Conservation (phyloP, 2,797 vertebrate species). For the Micrastur ruficollis region DNA sequence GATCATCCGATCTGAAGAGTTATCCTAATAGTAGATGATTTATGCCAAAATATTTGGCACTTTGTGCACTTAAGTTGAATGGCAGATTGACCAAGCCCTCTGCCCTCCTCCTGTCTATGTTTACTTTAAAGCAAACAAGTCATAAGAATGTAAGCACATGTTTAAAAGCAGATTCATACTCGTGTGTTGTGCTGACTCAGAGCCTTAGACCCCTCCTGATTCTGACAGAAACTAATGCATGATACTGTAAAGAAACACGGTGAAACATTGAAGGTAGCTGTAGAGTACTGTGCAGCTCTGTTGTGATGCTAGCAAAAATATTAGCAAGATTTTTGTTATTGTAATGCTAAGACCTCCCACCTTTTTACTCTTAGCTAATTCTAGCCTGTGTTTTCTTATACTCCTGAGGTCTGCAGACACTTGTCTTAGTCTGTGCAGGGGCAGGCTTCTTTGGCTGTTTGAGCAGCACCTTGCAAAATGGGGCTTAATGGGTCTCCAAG, state of each 20-base stretch:
- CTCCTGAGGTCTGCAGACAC: background rate
- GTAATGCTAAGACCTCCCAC: background rate
- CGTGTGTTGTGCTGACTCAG: background rate
- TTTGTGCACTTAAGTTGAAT: background rate
- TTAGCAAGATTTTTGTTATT: background rate
- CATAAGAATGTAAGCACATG: background rate
- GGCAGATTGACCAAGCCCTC: background rate
- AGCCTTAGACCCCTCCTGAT: background rate
- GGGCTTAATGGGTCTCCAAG: background rate
- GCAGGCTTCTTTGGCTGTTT: background rate
- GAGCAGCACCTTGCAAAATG: background rate
- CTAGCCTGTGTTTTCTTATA: background rate
- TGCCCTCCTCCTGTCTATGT: background rate
- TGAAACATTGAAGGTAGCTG: background rate
- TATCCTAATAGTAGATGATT: background rate
- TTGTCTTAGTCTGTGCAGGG: background rate
- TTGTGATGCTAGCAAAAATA: background rate
- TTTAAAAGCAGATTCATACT: background rate
- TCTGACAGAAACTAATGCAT: background rate
- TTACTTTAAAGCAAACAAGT: background rate
- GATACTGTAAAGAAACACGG: background rate
- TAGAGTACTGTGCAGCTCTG: background rate
- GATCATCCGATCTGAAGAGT: background rate
- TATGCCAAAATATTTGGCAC: background rate
- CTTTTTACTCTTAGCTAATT: background rate